Evolutionary conservation across 1,140 invertebrate species (phyloP).

Genomic region (Neotoxoptera formosana): DNA sequence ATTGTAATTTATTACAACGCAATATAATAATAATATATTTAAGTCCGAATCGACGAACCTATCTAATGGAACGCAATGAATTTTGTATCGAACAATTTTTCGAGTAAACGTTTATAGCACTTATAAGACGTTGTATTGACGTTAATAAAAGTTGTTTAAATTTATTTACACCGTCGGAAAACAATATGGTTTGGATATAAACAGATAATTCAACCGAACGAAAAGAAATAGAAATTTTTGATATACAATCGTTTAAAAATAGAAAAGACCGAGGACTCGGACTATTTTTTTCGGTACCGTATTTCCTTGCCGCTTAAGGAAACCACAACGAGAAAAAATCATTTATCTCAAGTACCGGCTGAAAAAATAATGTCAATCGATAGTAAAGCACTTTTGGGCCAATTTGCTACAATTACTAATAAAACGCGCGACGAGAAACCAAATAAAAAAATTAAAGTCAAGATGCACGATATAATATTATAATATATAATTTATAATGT

Average conservation of each 20-base stretch:
- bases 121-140: neutral
- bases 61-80: neutral
- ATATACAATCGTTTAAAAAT: neutral
- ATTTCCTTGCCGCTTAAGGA: neutral
- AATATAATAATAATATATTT: constrained; percentile 3
- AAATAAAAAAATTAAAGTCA: neutral
- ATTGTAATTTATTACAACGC: constrained; percentile 7
- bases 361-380: neutral
- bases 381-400: neutral
- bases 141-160: neutral
- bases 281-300: neutral
- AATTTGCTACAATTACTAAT: neutral
- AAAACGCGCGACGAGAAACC: neutral
- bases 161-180: neutral
- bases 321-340: neutral
- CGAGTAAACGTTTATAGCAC: neutral
- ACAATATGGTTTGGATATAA: neutral
- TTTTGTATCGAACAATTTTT: neutral
- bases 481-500: neutral
- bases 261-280: neutral
- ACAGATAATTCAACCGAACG: neutral
- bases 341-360: neutral
- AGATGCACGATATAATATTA: too few relatives aligned
- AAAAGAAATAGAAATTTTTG: neutral
- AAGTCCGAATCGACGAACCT: neutral